Conservation (phyloP, 2,797 vertebrate genomes). For the Phoebastria nigripes region DNA sequence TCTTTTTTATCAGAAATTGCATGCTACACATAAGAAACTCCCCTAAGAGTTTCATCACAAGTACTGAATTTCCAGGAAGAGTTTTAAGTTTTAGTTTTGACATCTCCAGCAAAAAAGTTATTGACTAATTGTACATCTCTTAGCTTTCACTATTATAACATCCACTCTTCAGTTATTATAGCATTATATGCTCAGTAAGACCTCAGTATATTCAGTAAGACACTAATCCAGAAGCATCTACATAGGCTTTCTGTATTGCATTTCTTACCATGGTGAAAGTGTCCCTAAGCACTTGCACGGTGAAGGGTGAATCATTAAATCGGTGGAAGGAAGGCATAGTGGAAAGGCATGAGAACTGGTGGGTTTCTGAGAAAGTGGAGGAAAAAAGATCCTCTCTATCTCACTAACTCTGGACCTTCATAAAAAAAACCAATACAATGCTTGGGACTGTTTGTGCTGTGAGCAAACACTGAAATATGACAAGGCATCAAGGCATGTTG, state of each 20-base stretch:
- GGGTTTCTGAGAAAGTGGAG: conserved; percentile 5
- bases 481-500: conserved; percentile 52
- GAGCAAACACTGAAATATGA: conserved; percentile 49
- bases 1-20: neutral
- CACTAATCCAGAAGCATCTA: neutral
- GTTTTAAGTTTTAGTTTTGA: neutral
- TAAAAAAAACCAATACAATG: conserved; percentile 30
- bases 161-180: neutral
- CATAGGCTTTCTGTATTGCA: neutral
- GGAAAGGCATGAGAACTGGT: conserved; percentile 15
- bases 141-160: neutral
- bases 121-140: neutral
- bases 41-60: neutral
- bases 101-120: neutral
- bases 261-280: neutral
- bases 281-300: neutral
- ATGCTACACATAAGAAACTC: neutral
- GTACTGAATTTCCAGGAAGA: neutral
- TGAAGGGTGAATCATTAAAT: neutral
- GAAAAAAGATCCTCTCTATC: neutral
- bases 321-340: neutral
- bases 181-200: neutral
- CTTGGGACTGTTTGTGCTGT: conserved; percentile 13
- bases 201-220: neutral
- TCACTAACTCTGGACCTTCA: neutral